Conservation (phyloP, 1,140 invertebrate genomes). For the Cephus cinctus region DNA sequence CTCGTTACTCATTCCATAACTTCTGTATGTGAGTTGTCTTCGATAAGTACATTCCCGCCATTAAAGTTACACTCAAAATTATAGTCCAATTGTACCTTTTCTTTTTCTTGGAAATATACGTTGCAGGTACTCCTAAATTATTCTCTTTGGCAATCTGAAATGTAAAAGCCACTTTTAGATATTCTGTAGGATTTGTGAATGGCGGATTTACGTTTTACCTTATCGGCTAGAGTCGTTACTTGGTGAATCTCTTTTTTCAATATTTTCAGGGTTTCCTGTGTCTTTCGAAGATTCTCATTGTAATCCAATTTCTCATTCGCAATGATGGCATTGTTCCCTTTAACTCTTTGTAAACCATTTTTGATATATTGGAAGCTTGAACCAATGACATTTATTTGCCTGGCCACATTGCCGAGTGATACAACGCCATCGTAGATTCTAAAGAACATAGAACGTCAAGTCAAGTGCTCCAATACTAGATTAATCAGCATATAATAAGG, state of each 20-base stretch:
- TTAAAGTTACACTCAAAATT: conserved; percentile 26
- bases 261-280: conserved; percentile 25
- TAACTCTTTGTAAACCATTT: conserved; percentile 24
- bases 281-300: conserved; percentile 21
- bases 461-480: no score
- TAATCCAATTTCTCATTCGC: conserved; percentile 17
- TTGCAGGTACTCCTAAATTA: conserved; percentile 28
- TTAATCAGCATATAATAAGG: no score
- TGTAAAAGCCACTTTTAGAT: conserved; percentile 9
- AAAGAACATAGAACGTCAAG: conserved; percentile 15
- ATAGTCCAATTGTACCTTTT: conserved; percentile 31
- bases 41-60: conserved; percentile 33
- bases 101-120: conserved; percentile 34
- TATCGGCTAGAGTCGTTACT: conserved; percentile 27
- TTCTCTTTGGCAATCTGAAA: conserved; percentile 33
- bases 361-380: conserved; percentile 41
- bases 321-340: no score
- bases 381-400: conserved; percentile 38
- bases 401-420: conserved; percentile 31
- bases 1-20: conserved; percentile 24
- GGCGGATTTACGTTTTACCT: conserved; percentile 20
- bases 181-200: conserved; percentile 2
- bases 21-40: conserved; percentile 28
- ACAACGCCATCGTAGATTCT: conserved; percentile 39
- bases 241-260: conserved; percentile 34